Percentiles rank a stretch among this genome's conserved stretches.
Evolutionary conservation across 2,888 invertebrate species (phyloP).

Genomic region (Lycophotia porphyrea): DNA sequence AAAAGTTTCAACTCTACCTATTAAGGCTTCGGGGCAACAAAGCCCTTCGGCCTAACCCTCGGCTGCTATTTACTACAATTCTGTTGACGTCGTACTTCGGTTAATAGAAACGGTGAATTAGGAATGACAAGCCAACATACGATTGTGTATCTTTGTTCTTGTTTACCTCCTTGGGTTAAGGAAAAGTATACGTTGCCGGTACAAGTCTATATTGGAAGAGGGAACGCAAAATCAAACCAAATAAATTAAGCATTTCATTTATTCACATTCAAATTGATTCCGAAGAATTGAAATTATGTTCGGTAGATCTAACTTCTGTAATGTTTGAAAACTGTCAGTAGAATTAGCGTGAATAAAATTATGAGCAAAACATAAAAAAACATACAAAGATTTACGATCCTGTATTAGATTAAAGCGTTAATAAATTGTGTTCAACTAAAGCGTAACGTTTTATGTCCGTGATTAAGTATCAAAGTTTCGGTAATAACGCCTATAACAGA

Average conservation of each 20-base stretch:
- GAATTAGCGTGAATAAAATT: conserved; percentile 38
- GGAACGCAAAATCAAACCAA: neutral
- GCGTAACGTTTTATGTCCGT: conserved; percentile 60
- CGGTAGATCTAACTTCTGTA: conserved; percentile 1
- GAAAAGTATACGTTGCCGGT: neutral
- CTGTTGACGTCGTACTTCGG: conserved; percentile 60
- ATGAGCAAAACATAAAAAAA: conserved; percentile 47
- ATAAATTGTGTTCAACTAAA: conserved; percentile 63
- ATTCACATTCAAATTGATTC: conserved; percentile 22
- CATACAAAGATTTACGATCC: conserved; percentile 55
- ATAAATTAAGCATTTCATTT: neutral
- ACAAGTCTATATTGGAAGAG: neutral
- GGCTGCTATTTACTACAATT: conserved; percentile 65
- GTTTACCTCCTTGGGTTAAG: conserved; percentile 22
- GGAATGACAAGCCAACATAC: conserved; percentile 39
- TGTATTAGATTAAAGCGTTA: conserved; percentile 65
- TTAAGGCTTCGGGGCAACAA: conserved; percentile 66
- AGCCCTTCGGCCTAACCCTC: conserved; percentile 60
- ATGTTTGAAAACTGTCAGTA: conserved; percentile 35
- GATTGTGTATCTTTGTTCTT: conserved; percentile 35
- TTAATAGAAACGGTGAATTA: conserved; percentile 55
- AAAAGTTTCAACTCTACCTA: conserved; percentile 69
- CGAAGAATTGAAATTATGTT: neutral
- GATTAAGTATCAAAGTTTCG: conserved; percentile 64
- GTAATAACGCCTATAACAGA: conserved; percentile 58